Evolutionary conservation across 1,140 invertebrate species (phyloP), one percentile per base, ranked within the genome.

Genomic region (Elymnias hypermnestra): DNA sequence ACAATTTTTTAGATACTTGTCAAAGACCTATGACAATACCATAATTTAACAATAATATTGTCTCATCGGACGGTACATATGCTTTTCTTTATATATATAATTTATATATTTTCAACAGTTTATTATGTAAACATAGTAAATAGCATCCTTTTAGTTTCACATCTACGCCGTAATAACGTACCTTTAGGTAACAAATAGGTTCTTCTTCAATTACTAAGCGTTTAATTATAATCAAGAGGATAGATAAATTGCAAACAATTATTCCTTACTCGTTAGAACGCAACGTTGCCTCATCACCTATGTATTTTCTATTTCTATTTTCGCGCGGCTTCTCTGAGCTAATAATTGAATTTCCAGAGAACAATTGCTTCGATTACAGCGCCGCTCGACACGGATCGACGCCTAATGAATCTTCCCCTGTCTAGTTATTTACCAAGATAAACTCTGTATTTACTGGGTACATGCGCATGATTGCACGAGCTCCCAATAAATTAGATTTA

Each of bases 401-500:
- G 74, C 75, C 76, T 84, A 84, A 84, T 84, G 81, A 84, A 84
- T 84, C 81, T 84, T 72, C 69, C 55, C 66, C 75, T 82, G 81
- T 82, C 81, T 82, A 82, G 77, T 78, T 84, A 82, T 82, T 84
- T 82, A 81, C 76, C 53, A 61, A 84, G 81, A 84, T 84, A 84
- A 82, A 75, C 75, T 65, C 75, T 63, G 68, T 82, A 75, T 83
- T 81, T 81, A 81, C 76, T 61, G 68, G 74, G 58, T 68, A 78
- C 79, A 78, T 69, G 79, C 70, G 65, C 79, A 75, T 78, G 75
- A 76, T 78, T 83, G 79, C 79, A 83, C 76, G 75, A 81, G 68
- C 73, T 81, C 62, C 67, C 66, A 71, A 78, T 83, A 78, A 79
- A 79, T 79, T 78, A 77, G 65, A 74, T 78, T 83, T 83, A 83